Percentiles rank a stretch among this genome's conserved stretches.
Conservation (phyloP, 1,140 invertebrate species). For the Tyrophagus putrescentiae region DNA sequence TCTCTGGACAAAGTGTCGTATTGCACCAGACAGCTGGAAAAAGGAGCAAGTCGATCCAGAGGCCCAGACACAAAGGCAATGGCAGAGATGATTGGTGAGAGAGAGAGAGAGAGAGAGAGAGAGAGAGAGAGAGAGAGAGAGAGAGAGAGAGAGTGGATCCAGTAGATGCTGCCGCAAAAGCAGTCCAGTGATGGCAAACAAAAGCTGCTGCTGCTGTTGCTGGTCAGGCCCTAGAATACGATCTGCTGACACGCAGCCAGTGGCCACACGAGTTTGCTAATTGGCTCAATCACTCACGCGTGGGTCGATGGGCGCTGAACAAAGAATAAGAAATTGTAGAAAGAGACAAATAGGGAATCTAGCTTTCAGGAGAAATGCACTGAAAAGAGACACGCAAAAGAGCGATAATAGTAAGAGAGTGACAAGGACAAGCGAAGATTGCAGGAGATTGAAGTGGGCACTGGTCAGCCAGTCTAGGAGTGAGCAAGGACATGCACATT, state of each 20-base stretch:
- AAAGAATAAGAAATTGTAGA: not conserved
- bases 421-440: not conserved
- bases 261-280: not conserved
- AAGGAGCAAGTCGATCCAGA: too few species aligned
- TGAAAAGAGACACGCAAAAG: not conserved
- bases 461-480: not conserved
- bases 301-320: not conserved
- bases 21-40: not conserved
- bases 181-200: too few species aligned
- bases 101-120: not conserved
- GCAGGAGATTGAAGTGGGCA: not conserved
- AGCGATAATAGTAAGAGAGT: not conserved
- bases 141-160: not conserved
- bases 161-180: too few species aligned
- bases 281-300: conserved; percentile 13
- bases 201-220: too few species aligned
- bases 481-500: not conserved
- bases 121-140: not conserved
- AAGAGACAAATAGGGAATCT: not conserved
- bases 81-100: not conserved
- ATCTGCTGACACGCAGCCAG: too few species aligned
- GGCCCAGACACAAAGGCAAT: not conserved
- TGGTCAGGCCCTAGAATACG: too few species aligned
- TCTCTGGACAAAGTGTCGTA: too few species aligned
- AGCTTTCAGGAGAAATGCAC: not conserved